Percentiles rank a stretch among this genome's conserved stretches.
Evolutionary conservation across 2,888 invertebrate genomes (phyloP).

Genomic region (Protonemura montana): DNA sequence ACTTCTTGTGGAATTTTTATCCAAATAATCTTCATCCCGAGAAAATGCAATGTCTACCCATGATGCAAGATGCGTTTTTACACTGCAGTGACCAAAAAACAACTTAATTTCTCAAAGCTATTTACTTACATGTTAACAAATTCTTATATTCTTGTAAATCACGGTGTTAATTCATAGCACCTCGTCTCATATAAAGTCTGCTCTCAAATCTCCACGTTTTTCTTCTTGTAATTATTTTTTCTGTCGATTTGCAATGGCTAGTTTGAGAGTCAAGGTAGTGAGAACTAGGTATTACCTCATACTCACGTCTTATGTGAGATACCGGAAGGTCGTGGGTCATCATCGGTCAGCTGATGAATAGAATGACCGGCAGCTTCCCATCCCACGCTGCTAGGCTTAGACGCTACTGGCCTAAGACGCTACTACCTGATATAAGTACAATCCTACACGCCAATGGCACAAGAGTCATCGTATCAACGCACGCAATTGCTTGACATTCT

Average conservation of each 20-base stretch:
- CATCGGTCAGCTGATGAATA: slow-evolving; percentile 41
- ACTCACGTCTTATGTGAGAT: slow-evolving; percentile 25
- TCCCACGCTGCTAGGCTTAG: slow-evolving; percentile 18
- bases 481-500: neutral
- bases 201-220: neutral
- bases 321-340: slow-evolving; percentile 41
- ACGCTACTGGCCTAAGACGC: neutral
- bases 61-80: neutral
- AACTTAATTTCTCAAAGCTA: too few species aligned
- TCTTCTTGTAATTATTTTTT: neutral
- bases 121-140: too few species aligned
- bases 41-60: neutral
- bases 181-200: neutral
- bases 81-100: too few species aligned
- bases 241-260: neutral
- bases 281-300: slow-evolving; percentile 37
- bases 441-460: neutral
- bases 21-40: neutral
- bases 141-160: too few species aligned
- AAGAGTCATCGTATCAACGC: neutral
- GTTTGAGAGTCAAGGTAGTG: slow-evolving; percentile 30
- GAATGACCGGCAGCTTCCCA: slow-evolving; percentile 41
- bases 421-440: neutral
- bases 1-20: neutral
- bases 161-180: neutral